Base-by-base conservation (phyloP, 2,797 vertebrate species). In the Staurois parvus region DNA sequence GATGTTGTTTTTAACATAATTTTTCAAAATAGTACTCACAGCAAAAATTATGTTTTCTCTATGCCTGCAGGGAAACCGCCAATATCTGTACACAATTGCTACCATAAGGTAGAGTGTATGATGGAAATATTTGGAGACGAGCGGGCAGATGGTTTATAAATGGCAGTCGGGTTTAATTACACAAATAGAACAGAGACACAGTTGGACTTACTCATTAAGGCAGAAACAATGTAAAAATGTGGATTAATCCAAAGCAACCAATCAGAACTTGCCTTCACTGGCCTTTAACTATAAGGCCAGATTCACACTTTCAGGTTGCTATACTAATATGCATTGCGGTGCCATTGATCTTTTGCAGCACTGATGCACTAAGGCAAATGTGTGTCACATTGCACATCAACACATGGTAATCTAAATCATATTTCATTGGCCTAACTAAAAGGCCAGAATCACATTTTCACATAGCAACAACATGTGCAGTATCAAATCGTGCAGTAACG, bases 101-200 rank as follows among this genome's bases (percentile, higher is more conserved):
- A 64, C 21, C 59, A 64, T 64, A 64, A 26, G 59, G 3, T 0
- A 64, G 59, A 64, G 59, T 26, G 59, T 64, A 26, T 24, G 59
- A 79, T 48, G 40, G 67, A 45, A 67, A 68, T 79, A 32, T 30
- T 37, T 28, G 64, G 37, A 79, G 77, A 79, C 64, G 69, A 2
- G 34, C 21, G 37, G 64, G 67, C 64, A 66, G 77, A 68, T 79
- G 77, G 77, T 45, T 45, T 29, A 67, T 48, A 79, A 68, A 79
- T 42, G 12, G 40, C 11, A 79, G 40, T 68, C 77, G 21, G 42
- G 3, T 26, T 26, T 68, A 68, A 68, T 68, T 48, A 48, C 11
- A 30, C 28, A 24, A 64, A 64, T 26, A 9, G 12, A 45, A 3
- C 40, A 17, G 2, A 17, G 15, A 48, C 45, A 62, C 24, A 62